Conservation (phyloP, 2,113 vertebrate genomes). For the Aptenodytes forsteri region DNA sequence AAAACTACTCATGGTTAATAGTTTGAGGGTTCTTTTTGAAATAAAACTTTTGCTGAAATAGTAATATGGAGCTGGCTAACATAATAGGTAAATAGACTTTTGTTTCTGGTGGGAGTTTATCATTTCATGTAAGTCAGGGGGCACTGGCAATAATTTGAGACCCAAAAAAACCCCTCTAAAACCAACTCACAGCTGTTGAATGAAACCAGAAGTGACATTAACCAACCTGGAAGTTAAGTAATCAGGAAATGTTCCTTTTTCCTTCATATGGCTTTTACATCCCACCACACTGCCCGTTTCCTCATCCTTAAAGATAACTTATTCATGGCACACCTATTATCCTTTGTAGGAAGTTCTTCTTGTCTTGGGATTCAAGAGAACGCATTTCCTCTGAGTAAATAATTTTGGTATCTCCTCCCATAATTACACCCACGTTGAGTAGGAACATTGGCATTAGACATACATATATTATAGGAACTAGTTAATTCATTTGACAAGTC, state of each 20-base stretch:
- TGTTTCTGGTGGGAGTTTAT: not conserved
- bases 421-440: conserved; percentile 44
- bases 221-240: not conserved
- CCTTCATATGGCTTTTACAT: not conserved
- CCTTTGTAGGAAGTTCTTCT: conserved; percentile 53
- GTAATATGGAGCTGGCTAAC: not conserved
- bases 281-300: conserved; percentile 33
- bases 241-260: conserved; percentile 35
- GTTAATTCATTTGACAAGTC: conserved; percentile 35
- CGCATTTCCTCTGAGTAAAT: conserved; percentile 69
- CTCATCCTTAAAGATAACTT: conserved; percentile 34
- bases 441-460: conserved; percentile 36
- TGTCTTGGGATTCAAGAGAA: conserved; percentile 31
- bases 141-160: not conserved
- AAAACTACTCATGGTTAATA: not conserved
- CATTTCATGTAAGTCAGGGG: not conserved
- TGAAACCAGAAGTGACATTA: not conserved
- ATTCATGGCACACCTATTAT: conserved; percentile 41
- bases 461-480: conserved; percentile 42
- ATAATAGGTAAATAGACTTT: not conserved
- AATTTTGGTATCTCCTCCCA: conserved; percentile 57
- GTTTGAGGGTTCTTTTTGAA: not conserved
- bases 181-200: not conserved
- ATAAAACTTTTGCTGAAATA: not conserved
- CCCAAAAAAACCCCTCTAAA: not conserved